Conservation (phyloP, 2,797 vertebrate genomes). For the Channallabes apus region DNA sequence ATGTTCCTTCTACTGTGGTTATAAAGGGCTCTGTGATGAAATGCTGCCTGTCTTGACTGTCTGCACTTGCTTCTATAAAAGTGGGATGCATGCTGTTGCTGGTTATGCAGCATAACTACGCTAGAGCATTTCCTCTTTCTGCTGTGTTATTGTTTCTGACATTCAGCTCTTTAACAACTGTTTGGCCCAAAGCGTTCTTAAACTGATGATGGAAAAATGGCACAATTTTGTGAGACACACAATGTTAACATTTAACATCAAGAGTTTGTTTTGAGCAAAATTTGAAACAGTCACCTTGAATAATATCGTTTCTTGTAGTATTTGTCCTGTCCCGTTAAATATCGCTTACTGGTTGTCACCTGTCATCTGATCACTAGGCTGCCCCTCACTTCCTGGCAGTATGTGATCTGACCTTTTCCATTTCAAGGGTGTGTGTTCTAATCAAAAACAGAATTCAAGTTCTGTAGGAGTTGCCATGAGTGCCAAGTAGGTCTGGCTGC, state of each 20-base stretch:
- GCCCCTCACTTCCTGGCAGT: too few relatives aligned
- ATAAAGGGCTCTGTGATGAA: background rate
- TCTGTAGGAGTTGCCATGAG: background rate
- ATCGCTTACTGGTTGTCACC: background rate
- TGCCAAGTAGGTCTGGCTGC: background rate
- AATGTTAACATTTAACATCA: background rate
- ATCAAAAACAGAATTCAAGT: background rate
- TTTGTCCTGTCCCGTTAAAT: background rate
- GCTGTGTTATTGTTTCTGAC: background rate
- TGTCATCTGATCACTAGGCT: background rate
- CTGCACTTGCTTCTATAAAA: background rate
- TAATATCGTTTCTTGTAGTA: background rate
- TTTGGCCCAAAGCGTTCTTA: background rate
- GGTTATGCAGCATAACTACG: background rate
- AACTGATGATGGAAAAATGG: background rate
- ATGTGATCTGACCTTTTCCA: too few relatives aligned
- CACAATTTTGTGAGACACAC: background rate
- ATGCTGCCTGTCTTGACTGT: background rate
- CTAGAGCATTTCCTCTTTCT: background rate
- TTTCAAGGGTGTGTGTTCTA: background rate
- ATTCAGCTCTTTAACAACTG: background rate
- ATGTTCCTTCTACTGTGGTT: background rate
- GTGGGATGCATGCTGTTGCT: too few relatives aligned
- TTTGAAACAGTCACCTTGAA: background rate
- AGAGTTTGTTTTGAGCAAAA: background rate